These are phyloP conservation scores for Zootermopsis nevadensis DNA, from an alignment of 2,888 invertebrate genomes.

Conservation along the genomic window DNA sequence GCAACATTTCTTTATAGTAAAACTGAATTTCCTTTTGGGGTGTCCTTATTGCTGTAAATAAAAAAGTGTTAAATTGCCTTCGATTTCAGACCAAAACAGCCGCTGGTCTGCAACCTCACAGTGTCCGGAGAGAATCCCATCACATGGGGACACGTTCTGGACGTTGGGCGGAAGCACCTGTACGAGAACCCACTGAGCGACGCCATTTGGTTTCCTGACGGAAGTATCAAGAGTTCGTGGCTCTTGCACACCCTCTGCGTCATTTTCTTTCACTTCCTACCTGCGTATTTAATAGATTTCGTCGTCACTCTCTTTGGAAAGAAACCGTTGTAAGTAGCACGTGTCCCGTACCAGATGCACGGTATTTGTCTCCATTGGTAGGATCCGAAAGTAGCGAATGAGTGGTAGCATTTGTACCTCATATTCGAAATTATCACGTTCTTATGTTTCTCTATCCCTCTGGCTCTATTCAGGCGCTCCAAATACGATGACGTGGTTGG, in stretches of 20 bases:
- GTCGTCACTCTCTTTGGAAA: slow-evolving; percentile 55
- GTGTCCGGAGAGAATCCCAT: slow-evolving; percentile 68
- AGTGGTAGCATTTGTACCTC: too few relatives aligned
- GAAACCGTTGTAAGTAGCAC: slow-evolving; percentile 53
- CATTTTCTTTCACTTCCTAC: slow-evolving; percentile 66
- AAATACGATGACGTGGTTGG: too few relatives aligned
- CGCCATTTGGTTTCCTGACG: slow-evolving; percentile 60
- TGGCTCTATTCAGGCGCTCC: too few relatives aligned
- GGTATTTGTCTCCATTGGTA: too few relatives aligned
- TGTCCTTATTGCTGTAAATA: too few relatives aligned
- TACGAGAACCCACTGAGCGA: slow-evolving; percentile 63
- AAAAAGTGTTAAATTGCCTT: too few relatives aligned
- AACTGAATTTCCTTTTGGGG: too few relatives aligned
- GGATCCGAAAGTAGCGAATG: too few relatives aligned
- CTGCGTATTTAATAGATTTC: slow-evolving; percentile 66
- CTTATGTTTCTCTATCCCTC: too few relatives aligned
- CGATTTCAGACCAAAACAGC: slow-evolving; percentile 47
- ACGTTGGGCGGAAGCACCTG: slow-evolving; percentile 59
- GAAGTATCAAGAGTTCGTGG: slow-evolving; percentile 57
- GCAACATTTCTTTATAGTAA: too few relatives aligned
- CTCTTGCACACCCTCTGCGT: slow-evolving; percentile 63
- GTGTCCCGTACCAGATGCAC: too few relatives aligned
- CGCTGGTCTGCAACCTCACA: slow-evolving; percentile 69
- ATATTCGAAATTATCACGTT: too few relatives aligned
- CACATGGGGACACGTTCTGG: slow-evolving; percentile 68